A percentile compares a stretch with the other conserved stretches of the same genome.
Evolutionary conservation across 1,140 invertebrate genomes (phyloP).

Genomic region (Saccostrea glomerata): DNA sequence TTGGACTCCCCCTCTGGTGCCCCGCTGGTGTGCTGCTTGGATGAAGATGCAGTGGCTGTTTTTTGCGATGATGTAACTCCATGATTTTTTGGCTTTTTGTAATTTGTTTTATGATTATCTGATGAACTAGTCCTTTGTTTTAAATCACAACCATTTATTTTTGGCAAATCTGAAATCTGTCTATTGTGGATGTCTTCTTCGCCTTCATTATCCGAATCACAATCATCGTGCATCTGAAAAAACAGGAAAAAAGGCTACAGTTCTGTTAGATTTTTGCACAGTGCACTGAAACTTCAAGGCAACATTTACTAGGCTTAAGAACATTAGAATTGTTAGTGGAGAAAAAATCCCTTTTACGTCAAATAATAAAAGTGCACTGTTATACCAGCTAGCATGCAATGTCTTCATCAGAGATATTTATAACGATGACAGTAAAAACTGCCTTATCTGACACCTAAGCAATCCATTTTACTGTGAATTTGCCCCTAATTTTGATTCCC

Average conservation of each 20-base stretch:
- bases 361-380: too few relatives aligned
- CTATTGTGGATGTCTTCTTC: background rate
- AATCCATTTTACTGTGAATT: too few relatives aligned
- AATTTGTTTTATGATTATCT: background rate
- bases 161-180: constrained; percentile 9
- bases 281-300: too few relatives aligned
- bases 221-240: constrained; percentile 36
- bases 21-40: background rate
- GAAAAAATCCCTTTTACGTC: too few relatives aligned
- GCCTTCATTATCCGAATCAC: constrained; percentile 25
- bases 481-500: too few relatives aligned
- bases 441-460: too few relatives aligned
- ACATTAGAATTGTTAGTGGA: too few relatives aligned
- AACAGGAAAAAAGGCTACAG: background rate
- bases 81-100: constrained; percentile 6
- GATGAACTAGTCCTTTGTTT: constrained; percentile 22
- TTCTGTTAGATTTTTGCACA: too few relatives aligned
- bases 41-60: background rate
- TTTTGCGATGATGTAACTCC: background rate
- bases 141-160: constrained; percentile 37
- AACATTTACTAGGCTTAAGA: too few relatives aligned
- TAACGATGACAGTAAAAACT: too few relatives aligned
- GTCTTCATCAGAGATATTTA: too few relatives aligned
- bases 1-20: background rate
- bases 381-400: too few relatives aligned